Evolutionary conservation across 1,140 invertebrate species (phyloP), one percentile per base, ranked within the genome.

Genomic region (Habropoda laboriosa): DNA sequence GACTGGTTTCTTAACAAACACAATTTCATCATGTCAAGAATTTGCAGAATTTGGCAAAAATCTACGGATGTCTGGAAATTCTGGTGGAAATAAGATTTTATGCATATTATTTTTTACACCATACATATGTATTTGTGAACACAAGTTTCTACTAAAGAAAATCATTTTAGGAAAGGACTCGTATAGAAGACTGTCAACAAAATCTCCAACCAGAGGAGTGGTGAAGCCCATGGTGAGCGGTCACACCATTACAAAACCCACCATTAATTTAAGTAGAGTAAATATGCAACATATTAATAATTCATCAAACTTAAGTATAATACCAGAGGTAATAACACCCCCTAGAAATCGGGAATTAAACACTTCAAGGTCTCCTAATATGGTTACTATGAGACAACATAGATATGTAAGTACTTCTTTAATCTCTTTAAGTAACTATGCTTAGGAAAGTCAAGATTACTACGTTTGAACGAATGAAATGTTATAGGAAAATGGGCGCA

Each of bases 171-270:
- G 72, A 55, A 85, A 84, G 78, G 89, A 90, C 16, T 88, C 88
- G 2, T 68, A 40, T 2, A 83, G 81, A 83, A 83, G 84, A 79
- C 45, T 90, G 1, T 88, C 90, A 2, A 82, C 71, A 16, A 93
- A 93, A 87, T 90, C 91, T 24, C 92, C 92, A 63, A 88, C 91
- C 35, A 89, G 79, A 80, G 92, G 92, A 66, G 91, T 93, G 6
- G 92, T 93, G 13, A 89, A 93, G 27, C 92, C 92, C 45, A 93
- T 92, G 89, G 92, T 93, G 4, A 89, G 92, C 79, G 92, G 92
- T 32, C 91, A 92, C 38, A 92, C 91, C 5, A 93, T 93, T 45
- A 92, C 92, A 45, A 93, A 93, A 79, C 92, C 92, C 7, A 92
- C 91, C 7, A 92, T 93, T 68, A 92, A 92, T 83, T 89, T 93